Conservation (phyloP, 2,797 vertebrate genomes). For the Eurystomus glaucurus region DNA sequence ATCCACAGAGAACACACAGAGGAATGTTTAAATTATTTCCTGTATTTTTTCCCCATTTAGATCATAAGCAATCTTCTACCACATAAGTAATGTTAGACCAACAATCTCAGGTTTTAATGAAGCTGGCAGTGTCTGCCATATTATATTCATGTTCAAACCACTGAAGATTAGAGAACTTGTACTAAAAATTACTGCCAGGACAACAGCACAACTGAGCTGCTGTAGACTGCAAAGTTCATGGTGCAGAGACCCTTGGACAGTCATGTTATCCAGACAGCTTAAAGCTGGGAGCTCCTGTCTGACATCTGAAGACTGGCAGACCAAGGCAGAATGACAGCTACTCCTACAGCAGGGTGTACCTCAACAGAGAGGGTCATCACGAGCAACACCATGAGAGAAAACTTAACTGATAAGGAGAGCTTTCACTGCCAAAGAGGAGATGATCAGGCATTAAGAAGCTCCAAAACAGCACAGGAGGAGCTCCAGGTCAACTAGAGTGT, state of each 20-base stretch:
- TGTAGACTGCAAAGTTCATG: rapidly evolving
- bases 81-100: background rate
- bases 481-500: background rate
- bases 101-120: background rate
- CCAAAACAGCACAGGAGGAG: background rate
- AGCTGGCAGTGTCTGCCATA: background rate
- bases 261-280: background rate
- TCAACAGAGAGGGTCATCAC: background rate
- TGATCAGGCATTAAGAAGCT: background rate
- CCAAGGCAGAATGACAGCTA: background rate
- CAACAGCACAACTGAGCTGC: background rate
- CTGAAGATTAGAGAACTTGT: background rate
- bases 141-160: background rate
- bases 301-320: background rate
- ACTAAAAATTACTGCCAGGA: background rate
- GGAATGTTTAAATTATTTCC: background rate
- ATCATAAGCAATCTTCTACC: background rate
- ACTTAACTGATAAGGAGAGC: rapidly evolving
- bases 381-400: background rate
- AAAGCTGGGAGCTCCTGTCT: background rate
- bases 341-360: rapidly evolving
- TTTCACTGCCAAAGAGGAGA: background rate
- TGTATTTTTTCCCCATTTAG: background rate
- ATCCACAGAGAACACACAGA: background rate
- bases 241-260: background rate